Percentiles rank a stretch among this genome's conserved stretches.
These are phyloP conservation scores for Todiramphus chloris DNA, from an alignment of 2,113 vertebrate species.

Conservation along the genomic window DNA sequence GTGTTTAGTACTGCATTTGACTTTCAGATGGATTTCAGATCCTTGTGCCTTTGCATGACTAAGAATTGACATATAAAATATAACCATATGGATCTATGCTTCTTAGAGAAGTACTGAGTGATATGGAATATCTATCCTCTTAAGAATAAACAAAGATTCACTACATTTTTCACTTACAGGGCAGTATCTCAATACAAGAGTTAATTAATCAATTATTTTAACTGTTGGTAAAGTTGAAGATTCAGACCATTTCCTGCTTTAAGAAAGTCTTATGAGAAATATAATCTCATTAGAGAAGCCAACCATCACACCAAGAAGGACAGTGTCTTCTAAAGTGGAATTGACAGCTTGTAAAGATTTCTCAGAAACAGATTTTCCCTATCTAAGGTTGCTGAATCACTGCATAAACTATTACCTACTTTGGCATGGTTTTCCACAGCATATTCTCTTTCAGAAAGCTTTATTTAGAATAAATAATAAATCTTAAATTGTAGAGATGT, in stretches of 20 bases:
- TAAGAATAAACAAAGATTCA: neutral
- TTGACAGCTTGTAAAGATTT: neutral
- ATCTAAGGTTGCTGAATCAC: neutral
- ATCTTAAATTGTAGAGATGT: neutral
- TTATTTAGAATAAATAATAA: neutral
- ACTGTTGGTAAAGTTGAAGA: neutral
- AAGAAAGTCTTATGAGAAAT: neutral
- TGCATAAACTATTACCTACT: neutral
- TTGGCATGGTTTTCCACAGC: neutral
- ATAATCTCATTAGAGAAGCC: neutral
- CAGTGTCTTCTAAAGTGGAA: neutral
- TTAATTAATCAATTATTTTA: neutral
- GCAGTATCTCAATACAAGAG: neutral
- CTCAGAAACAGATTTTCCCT: neutral
- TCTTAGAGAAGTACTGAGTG: neutral
- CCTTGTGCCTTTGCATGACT: neutral
- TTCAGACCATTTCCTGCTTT: neutral
- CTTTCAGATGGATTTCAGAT: neutral
- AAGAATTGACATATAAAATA: neutral
- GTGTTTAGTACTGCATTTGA: neutral
- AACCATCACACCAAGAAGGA: neutral
- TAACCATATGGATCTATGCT: neutral
- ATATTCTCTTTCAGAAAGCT: neutral
- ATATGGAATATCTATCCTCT: neutral
- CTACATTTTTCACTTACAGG: neutral